Percentiles rank a stretch among this genome's conserved stretches.
Conservation (phyloP, 1,140 invertebrate species). For the Achatina immaculata region DNA sequence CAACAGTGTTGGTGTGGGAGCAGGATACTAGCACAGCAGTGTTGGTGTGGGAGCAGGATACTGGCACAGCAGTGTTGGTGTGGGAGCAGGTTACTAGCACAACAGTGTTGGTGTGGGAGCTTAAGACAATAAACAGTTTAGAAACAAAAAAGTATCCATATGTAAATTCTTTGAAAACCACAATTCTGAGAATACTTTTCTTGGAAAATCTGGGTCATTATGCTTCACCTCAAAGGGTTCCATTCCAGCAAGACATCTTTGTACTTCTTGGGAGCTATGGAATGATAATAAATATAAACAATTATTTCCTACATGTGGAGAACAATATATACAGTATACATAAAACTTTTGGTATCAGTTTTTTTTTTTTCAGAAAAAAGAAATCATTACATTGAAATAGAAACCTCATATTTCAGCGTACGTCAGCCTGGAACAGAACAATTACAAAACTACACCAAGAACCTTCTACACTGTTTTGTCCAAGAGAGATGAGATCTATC, state of each 20-base stretch:
- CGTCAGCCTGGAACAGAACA: background rate
- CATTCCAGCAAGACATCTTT: conserved; percentile 14
- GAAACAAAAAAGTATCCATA: too few relatives aligned
- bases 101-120: too few relatives aligned
- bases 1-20: too few relatives aligned
- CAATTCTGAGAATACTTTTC: too few relatives aligned
- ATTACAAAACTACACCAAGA: background rate
- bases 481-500: too few relatives aligned
- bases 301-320: background rate
- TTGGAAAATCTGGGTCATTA: too few relatives aligned
- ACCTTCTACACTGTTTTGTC: background rate
- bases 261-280: conserved; percentile 20
- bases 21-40: too few relatives aligned
- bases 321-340: background rate
- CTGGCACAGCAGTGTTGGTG: too few relatives aligned
- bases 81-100: too few relatives aligned
- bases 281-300: conserved; percentile 2
- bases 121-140: too few relatives aligned
- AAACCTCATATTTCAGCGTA: background rate
- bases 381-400: background rate
- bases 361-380: background rate
- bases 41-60: too few relatives aligned
- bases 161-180: too few relatives aligned
- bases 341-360: background rate
- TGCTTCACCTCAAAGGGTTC: background rate